phyloP scores from a whole-genome alignment of 2,797 vertebrate genomes.

The Gallinago solitaria region DNA sequence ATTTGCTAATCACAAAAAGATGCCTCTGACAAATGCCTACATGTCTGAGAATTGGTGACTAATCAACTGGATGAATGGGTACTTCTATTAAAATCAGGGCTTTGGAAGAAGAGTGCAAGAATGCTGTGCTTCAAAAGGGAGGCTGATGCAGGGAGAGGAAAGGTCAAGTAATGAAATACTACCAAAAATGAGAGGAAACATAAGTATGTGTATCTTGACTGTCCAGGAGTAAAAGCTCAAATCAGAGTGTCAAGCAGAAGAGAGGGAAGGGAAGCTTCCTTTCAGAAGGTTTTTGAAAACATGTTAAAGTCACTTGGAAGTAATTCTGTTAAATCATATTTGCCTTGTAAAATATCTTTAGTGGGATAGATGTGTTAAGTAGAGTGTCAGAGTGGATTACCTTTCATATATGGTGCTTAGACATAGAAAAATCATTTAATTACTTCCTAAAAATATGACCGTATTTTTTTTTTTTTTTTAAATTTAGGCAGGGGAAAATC shows the following conservation, averaged over 20 bases:
- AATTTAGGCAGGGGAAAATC: slow-evolving; percentile 9
- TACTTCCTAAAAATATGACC: not conserved
- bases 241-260: not conserved
- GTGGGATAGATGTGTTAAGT: not conserved
- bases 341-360: not conserved
- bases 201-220: fast-evolving
- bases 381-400: not conserved
- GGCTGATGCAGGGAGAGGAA: not conserved
- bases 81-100: not conserved
- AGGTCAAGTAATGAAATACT: not conserved
- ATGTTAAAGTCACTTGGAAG: not conserved
- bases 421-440: not conserved
- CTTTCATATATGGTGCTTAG: not conserved
- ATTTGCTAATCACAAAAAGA: not conserved
- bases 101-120: not conserved
- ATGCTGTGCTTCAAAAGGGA: not conserved
- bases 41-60: not conserved
- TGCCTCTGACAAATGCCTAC: not conserved
- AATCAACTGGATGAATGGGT: not conserved
- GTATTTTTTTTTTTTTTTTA: not conserved
- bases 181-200: not conserved
- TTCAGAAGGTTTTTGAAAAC: not conserved
- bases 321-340: not conserved
- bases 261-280: not conserved
- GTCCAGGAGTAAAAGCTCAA: not conserved